Conservation (phyloP, 2,113 vertebrate genomes). For the Cacatua alba region DNA sequence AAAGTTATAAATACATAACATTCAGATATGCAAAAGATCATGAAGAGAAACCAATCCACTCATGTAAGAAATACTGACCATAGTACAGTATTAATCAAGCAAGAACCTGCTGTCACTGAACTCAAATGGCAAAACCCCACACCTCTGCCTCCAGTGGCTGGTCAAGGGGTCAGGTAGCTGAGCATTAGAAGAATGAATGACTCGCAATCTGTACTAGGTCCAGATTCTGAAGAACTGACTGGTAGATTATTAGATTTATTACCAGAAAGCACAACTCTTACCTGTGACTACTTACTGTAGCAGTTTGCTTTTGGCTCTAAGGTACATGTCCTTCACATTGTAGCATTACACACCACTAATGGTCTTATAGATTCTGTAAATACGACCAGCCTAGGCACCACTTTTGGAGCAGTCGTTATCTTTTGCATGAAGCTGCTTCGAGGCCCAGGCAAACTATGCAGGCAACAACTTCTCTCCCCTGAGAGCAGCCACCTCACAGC, state of each 20-base stretch:
- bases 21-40: background rate
- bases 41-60: background rate
- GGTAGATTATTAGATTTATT: background rate
- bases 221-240: background rate
- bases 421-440: background rate
- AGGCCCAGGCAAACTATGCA: background rate
- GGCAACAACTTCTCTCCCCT: background rate
- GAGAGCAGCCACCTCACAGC: background rate
- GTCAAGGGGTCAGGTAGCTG: background rate
- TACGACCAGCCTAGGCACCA: background rate
- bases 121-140: background rate
- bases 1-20: accelerated
- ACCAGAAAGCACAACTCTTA: background rate
- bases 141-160: background rate
- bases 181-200: background rate
- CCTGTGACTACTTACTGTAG: background rate
- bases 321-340: background rate
- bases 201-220: background rate
- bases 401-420: background rate
- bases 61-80: background rate
- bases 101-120: background rate
- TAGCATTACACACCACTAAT: too few species aligned
- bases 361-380: background rate
- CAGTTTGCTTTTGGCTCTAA: background rate
- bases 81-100: background rate